phyloP scores from a whole-genome alignment of 2,888 invertebrate species.

The Cephus runcator region DNA sequence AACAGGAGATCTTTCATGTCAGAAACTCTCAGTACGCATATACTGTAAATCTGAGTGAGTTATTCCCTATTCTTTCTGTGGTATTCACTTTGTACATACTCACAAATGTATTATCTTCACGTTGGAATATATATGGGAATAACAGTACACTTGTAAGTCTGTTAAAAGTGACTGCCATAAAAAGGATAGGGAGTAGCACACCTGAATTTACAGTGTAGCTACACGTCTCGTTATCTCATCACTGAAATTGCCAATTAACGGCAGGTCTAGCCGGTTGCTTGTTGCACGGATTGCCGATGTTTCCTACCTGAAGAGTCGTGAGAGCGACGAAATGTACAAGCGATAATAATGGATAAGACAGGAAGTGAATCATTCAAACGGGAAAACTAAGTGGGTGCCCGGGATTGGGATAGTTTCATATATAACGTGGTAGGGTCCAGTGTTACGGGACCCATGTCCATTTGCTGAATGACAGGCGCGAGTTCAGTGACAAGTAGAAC shows the following conservation, averaged over 20 bases:
- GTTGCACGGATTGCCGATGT: not conserved
- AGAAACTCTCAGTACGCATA: not conserved
- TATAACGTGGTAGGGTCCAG: not conserved
- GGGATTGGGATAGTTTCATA: not conserved
- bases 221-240: not conserved
- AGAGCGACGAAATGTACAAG: not conserved
- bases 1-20: not conserved
- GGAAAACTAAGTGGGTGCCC: not conserved
- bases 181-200: too few relatives aligned
- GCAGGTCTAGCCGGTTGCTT: not conserved
- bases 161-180: too few relatives aligned
- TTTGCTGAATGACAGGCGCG: not conserved
- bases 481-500: not conserved
- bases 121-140: too few relatives aligned
- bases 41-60: too few relatives aligned
- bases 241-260: constrained; percentile 1
- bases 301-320: not conserved
- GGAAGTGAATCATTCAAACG: constrained; percentile 10
- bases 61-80: too few relatives aligned
- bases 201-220: too few relatives aligned
- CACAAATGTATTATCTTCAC: too few relatives aligned
- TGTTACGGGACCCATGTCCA: not conserved
- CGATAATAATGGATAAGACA: not conserved
- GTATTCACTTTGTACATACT: too few relatives aligned
- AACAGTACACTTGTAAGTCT: too few relatives aligned